A percentile compares a stretch with the other conserved stretches of the same genome.
phyloP scores from a whole-genome alignment of 64 coral and sea anemone species.

The Actinia equina region DNA sequence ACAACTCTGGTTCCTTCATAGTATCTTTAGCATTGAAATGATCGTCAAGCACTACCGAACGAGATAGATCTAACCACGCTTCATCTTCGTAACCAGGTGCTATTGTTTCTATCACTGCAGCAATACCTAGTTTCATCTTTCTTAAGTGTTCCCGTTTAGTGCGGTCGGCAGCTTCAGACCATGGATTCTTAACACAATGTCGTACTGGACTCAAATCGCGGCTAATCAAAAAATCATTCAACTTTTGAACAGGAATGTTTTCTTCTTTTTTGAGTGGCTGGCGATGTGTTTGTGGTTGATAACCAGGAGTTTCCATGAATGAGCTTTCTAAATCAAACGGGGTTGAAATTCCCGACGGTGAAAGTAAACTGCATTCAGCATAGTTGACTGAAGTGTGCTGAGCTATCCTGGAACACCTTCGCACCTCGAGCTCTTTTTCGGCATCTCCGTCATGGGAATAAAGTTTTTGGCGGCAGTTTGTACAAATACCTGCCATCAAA shows the following conservation, averaged over 20 bases:
- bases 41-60: not conserved
- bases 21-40: constrained; percentile 33
- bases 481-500: no score
- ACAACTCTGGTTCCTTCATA: not conserved
- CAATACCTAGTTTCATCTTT: constrained; percentile 27
- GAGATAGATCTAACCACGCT: constrained; percentile 2
- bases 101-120: constrained; percentile 35
- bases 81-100: constrained; percentile 28
- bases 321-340: not conserved
- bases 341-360: not conserved
- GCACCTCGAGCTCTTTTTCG: no score
- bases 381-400: not conserved
- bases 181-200: not conserved
- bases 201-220: constrained; percentile 35
- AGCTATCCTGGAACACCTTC: not conserved
- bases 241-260: constrained; percentile 17
- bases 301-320: constrained; percentile 9
- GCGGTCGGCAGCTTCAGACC: constrained; percentile 20
- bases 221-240: constrained; percentile 30
- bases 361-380: not conserved
- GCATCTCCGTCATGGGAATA: no score
- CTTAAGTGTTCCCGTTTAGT: constrained; percentile 34
- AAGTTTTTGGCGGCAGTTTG: no score
- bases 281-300: not conserved
- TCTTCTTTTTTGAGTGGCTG: not conserved